A percentile compares a stretch with the other conserved stretches of the same genome.
These are phyloP conservation scores for Danaus chrysippus DNA, from an alignment of 2,888 invertebrate species.

Conservation along the genomic window DNA sequence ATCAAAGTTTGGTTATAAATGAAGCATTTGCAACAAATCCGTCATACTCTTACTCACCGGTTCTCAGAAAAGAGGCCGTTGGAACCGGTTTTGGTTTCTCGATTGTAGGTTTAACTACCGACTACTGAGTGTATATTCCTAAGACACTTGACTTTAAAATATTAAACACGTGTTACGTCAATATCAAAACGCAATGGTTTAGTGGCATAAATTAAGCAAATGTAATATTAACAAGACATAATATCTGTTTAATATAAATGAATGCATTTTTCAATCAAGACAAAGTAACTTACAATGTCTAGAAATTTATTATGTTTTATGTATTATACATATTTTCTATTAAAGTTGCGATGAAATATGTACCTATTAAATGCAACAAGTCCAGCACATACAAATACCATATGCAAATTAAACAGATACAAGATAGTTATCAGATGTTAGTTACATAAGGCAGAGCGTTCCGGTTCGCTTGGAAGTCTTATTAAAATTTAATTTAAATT, in stretches of 20 bases:
- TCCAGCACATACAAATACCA: constrained; percentile 22
- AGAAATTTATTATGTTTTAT: too few species aligned
- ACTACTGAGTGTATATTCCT: neutral
- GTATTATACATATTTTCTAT: too few species aligned
- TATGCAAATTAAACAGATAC: constrained; percentile 32
- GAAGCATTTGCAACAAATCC: constrained; percentile 49
- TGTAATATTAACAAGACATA: too few species aligned
- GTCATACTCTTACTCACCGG: constrained; percentile 49
- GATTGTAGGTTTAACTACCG: constrained; percentile 6
- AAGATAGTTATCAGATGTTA: constrained; percentile 30
- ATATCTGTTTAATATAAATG: too few species aligned
- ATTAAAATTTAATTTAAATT: constrained; percentile 7
- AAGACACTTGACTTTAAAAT: constrained; percentile 7
- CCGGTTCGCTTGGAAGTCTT: constrained; percentile 17
- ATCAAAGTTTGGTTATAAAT: constrained; percentile 2
- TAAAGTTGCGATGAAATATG: too few species aligned
- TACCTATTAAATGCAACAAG: neutral
- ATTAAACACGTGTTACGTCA: neutral
- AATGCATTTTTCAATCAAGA: too few species aligned
- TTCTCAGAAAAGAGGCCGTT: constrained; percentile 46
- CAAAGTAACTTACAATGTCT: too few species aligned
- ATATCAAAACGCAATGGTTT: neutral
- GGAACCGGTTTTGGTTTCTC: constrained; percentile 47
- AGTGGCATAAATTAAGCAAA: neutral
- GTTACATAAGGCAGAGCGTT: constrained; percentile 25